Base-by-base conservation (phyloP, 2,888 invertebrate species). In the Melinaea menophilus region DNA sequence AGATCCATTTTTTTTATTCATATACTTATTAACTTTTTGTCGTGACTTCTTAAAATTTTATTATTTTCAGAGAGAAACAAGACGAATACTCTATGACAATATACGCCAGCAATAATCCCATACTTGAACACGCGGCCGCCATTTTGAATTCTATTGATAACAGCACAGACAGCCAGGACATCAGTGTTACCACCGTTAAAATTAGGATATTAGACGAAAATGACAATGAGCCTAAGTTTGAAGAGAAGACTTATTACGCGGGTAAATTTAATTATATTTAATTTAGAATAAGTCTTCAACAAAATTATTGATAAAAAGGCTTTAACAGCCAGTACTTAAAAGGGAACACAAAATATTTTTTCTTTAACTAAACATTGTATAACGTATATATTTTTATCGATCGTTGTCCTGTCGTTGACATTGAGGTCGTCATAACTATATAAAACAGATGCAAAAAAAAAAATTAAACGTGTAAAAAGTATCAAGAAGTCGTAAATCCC, bases 71-170 rank as follows among this genome's bases (percentile, higher is more conserved):
- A 64, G 98, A 98, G 85, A 90, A 92, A 58, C 93, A 93, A 62
- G 93, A 94, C 54, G 93, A 93, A 11, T 98, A 96, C 79, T 88
- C 93, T 2, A 88, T 98, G 48, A 94, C 94, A 55, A 92, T 98
- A 58, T 92, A 96, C 78, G 97, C 97, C 0, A 95, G 96, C 70
- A 97, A 97, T 76, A 95, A 95, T 78, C 94, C 96, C 0, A 93
- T 96, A 73, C 89, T 95, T 59, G 95, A 95, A 57, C 81, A 82
- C 46, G 84, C 82, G 37, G 84, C 84, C 0, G 84, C 85, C 56
- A 80, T 88, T 5, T 74, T 89, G 63, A 82, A 90, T 73, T 78
- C 87, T 60, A 70, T 86, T 64, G 80, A 91, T 77, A 90, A 90
- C 72, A 78, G 70, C 37, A 84, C 86, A 0, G 87, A 86, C 41